phyloP scores from a whole-genome alignment of 2,888 invertebrate species.

The Piscicola geometra region DNA sequence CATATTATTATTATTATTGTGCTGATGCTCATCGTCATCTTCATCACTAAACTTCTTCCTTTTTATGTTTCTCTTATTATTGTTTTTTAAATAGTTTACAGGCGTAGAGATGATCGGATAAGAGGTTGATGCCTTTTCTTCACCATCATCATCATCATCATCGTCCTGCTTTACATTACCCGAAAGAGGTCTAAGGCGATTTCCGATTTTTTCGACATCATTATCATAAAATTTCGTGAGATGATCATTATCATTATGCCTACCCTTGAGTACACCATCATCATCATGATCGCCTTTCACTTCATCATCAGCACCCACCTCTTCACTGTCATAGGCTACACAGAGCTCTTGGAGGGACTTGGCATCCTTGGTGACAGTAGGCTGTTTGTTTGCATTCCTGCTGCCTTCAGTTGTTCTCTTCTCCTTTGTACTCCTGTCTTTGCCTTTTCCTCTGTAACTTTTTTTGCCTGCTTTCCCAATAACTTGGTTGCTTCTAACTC shows the following conservation, averaged over 20 bases:
- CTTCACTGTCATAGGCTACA: background rate
- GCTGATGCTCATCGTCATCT: background rate
- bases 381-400: background rate
- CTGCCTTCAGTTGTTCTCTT: background rate
- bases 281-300: background rate
- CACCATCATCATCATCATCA: constrained; percentile 11
- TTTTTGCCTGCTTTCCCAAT: background rate
- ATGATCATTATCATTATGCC: too few species aligned
- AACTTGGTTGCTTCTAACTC: background rate
- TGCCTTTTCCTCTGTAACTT: background rate
- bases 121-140: too few species aligned
- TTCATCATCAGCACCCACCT: background rate
- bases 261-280: background rate
- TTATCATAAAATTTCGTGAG: too few species aligned
- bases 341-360: background rate
- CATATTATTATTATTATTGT: too few species aligned
- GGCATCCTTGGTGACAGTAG: background rate
- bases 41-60: background rate
- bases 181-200: too few species aligned
- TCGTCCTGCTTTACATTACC: background rate
- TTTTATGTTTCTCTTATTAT: background rate
- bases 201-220: too few species aligned
- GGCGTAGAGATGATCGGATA: too few species aligned
- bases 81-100: too few species aligned
- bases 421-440: background rate